These are phyloP conservation scores for Megalurothrips usitatus DNA, from an alignment of 2,888 invertebrate species.

Conservation along the genomic window DNA sequence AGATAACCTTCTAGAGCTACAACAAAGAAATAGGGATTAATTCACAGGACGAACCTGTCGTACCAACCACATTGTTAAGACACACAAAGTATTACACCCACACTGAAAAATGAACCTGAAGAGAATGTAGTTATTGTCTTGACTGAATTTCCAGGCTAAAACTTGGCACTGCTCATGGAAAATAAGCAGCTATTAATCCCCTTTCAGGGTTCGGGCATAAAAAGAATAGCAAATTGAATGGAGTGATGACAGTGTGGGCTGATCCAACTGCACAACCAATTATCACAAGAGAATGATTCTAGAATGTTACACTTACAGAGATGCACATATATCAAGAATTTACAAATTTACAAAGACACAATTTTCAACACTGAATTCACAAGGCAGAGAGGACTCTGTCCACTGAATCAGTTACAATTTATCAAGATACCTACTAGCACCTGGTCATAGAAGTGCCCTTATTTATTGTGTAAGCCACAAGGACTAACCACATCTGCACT, in stretches of 20 bases:
- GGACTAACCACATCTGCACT: neutral
- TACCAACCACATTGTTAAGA: conserved; percentile 7
- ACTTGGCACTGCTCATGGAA: neutral
- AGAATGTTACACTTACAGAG: neutral
- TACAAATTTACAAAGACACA: neutral
- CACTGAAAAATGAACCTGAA: neutral
- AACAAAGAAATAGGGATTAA: neutral
- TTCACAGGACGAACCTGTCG: neutral
- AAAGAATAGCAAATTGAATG: neutral
- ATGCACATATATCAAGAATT: neutral
- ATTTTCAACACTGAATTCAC: neutral
- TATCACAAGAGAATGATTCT: conserved; percentile 13
- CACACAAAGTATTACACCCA: neutral
- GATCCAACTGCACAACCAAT: conserved; percentile 17
- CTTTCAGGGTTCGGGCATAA: neutral
- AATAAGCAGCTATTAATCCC: neutral
- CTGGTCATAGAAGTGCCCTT: neutral
- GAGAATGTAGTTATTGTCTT: neutral
- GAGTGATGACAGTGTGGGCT: neutral
- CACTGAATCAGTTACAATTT: neutral
- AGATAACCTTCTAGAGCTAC: neutral
- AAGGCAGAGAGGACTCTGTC: neutral
- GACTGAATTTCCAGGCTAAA: neutral
- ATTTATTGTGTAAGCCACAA: neutral
- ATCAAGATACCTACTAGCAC: conserved; percentile 26